phyloP scores from a whole-genome alignment of 2,888 invertebrate species.

The Tetropium fuscum region DNA sequence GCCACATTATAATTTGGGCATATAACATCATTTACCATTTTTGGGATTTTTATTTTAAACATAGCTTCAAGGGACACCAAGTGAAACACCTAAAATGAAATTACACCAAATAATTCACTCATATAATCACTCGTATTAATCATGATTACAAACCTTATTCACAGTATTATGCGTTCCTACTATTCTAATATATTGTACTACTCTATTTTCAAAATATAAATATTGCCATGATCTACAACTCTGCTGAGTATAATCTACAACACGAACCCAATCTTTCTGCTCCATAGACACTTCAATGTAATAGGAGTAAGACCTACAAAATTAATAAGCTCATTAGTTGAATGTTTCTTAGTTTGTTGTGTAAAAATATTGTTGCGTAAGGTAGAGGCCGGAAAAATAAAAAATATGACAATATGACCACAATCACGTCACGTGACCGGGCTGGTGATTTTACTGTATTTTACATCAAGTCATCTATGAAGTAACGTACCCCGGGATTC shows the following conservation, averaged over 20 bases:
- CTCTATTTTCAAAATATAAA: constrained; percentile 90
- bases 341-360: too few relatives aligned
- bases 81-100: constrained; percentile 87
- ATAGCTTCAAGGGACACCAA: constrained; percentile 92
- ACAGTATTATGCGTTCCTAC: constrained; percentile 96
- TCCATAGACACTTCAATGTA: constrained; percentile 95
- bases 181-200: constrained; percentile 85
- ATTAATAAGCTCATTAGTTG: too few relatives aligned
- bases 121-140: too few relatives aligned
- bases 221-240: constrained; percentile 98
- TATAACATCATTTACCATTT: constrained; percentile 80
- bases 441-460: too few relatives aligned
- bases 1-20: constrained; percentile 93
- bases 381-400: too few relatives aligned
- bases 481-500: too few relatives aligned
- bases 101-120: too few relatives aligned
- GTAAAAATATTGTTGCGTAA: too few relatives aligned
- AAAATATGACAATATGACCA: too few relatives aligned
- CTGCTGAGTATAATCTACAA: constrained; percentile 92
- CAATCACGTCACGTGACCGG: too few relatives aligned
- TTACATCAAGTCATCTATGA: too few relatives aligned
- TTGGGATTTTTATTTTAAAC: constrained; percentile 82
- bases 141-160: constrained; percentile 84
- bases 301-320: constrained; percentile 84
- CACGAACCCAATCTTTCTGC: constrained; percentile 93